Percentiles rank a stretch among this genome's conserved stretches.
These are phyloP conservation scores for Oncopeltus fasciatus DNA, from an alignment of 1,140 invertebrate species.

Conservation along the genomic window DNA sequence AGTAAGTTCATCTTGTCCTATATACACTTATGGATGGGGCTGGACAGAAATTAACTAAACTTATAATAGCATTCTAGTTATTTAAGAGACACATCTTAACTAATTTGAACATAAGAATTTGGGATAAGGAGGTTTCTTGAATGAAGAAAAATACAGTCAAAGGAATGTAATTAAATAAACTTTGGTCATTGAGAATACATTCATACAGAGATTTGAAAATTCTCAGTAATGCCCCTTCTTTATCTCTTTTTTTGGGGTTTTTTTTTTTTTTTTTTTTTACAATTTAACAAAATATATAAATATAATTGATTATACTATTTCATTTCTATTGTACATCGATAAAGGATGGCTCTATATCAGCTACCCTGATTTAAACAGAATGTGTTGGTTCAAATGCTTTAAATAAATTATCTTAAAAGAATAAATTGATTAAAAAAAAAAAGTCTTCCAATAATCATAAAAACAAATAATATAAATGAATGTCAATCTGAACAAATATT, in stretches of 20 bases:
- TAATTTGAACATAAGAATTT: too few relatives aligned
- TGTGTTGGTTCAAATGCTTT: not conserved
- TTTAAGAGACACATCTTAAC: too few relatives aligned
- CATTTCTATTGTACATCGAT: not conserved
- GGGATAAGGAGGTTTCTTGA: too few relatives aligned
- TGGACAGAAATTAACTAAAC: too few relatives aligned
- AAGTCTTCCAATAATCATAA: too few relatives aligned
- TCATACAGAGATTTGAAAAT: not conserved
- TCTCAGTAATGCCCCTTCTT: not conserved
- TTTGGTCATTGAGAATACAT: slow-evolving; percentile 7
- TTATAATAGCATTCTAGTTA: too few relatives aligned
- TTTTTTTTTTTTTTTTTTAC: not conserved
- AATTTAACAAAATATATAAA: not conserved
- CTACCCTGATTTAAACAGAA: not conserved
- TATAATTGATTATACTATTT: not conserved
- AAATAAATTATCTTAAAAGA: not conserved
- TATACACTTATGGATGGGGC: too few relatives aligned
- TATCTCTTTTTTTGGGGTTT: not conserved
- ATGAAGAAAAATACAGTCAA: too few relatives aligned
- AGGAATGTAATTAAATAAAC: slow-evolving; percentile 8
- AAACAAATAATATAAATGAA: too few relatives aligned
- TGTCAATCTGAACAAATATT: too few relatives aligned
- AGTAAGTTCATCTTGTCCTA: too few relatives aligned
- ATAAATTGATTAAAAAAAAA: not conserved
- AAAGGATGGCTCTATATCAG: not conserved